Evolutionary conservation across 2,113 vertebrate genomes (phyloP), one percentile per base, ranked within the genome.

Genomic region (Lepus europaeus): DNA sequence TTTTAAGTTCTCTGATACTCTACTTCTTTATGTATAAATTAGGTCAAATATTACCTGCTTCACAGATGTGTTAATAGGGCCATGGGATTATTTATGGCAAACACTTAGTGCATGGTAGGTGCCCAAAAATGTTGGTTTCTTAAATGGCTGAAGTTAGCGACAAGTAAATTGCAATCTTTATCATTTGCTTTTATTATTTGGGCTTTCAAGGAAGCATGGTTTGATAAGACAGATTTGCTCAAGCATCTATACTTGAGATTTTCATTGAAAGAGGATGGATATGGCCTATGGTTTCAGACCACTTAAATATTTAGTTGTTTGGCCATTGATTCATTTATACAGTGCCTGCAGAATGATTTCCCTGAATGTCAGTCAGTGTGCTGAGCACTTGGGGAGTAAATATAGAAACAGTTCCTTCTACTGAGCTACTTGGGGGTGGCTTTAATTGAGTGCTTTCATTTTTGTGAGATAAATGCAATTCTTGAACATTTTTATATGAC

Each of bases 361-460:
- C 14, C 17, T 53, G 56, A 1, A 22, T 51, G 31, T 45, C 45
- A 93, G 27, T 5, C 53, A 81, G 36, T 64, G 12, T 87, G 36
- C 27, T 68, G 39, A 39, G 73, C 16, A 27, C 19, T 39, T 23
- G 29, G 14, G 6, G 31, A 51, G 4, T 77, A 66, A 83, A 87
- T 45, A 63, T 82, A 81, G 9, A 90, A 22, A 49, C 0, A 49
- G 7, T 45, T 51, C 51, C 63, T 76, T 66, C 61, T 80, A 13
- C 2, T 31, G 51, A 94, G 45, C 29, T 39, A 33, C 19, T 66
- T 76, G 36, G 89, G 11, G 36, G 6, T 63, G 83, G 31, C 33
- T 82, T 91, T 83, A 85, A 81, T 69, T 95, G 76, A 86, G 81
- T 74, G 29, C n/a, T 73, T 83, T 89, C 25, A 86, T 70, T 73